Base-by-base conservation (phyloP, 1,140 invertebrate genomes). In the Scaptodrosophila lebanonensis region DNA sequence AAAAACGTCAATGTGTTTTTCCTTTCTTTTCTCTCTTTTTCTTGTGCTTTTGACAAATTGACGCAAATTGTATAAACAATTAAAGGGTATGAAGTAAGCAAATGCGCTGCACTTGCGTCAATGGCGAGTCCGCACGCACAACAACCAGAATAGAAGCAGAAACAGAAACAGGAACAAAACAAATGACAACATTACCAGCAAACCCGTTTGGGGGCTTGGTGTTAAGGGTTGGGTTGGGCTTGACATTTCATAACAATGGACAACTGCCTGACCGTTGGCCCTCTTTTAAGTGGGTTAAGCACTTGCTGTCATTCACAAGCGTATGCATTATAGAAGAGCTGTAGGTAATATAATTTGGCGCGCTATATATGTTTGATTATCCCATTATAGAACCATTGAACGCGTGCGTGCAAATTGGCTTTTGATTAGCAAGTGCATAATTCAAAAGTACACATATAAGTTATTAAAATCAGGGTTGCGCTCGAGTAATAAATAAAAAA, bases 71-170 rank as follows among this genome's bases (percentile, higher is more conserved):
- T 66, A 63, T 47, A 40, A 57, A 60, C 67, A 62, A 66, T 45
- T 59, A 51, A 13, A 44, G 39, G 36, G 36, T 42, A 44, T 43
- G 9, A 25, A 51, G 48, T 63, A 27, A 16, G 38, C 29, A 58
- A 36, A 59, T 54, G 38, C 30, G 47, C 57, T 61, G 66, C 61
- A 76, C 51, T 77, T 77, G 51, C 71, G 71, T 77, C 71, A 76
- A 16, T 48, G 12, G 59, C 11, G 52, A n/a, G n/a, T n/a, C 9
- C 13, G 22, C 44, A 36, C 44, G 40, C 29, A 38, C 58, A 8
- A 3, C 12, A 53, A 48, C n/a, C n/a, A n/a, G n/a, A n/a, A n/a
- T n/a, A n/a, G n/a, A n/a, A n/a, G n/a, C n/a, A n/a, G n/a, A n/a
- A n/a, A n/a, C n/a, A n/a, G n/a, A n/a, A n/a, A n/a, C n/a, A n/a